phyloP scores from a whole-genome alignment of 2,888 invertebrate species.

The Thelaira solivaga region DNA sequence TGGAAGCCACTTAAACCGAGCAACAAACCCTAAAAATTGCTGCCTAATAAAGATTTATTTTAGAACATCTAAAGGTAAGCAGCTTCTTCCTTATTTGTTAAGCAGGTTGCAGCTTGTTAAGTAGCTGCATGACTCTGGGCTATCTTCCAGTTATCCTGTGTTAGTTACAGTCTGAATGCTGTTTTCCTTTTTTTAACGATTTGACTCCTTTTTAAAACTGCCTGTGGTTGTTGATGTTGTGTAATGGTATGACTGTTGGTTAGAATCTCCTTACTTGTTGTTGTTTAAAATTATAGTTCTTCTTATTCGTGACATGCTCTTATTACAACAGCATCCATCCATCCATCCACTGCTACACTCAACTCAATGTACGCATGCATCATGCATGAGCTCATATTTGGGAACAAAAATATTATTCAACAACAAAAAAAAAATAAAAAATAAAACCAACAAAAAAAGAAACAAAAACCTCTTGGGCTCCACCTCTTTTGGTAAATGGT shows the following conservation, averaged over 20 bases:
- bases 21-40: too few species aligned
- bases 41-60: too few species aligned
- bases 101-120: too few species aligned
- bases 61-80: too few species aligned
- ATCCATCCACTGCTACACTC: constrained; percentile 24
- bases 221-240: not conserved
- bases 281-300: constrained; percentile 48
- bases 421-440: constrained; percentile 2
- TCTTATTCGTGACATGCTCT: constrained; percentile 53
- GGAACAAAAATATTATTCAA: constrained; percentile 15
- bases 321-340: constrained; percentile 53
- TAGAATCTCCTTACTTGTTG: constrained; percentile 22
- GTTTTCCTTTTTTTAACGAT: not conserved
- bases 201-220: not conserved
- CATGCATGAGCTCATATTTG: constrained; percentile 55
- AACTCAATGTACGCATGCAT: constrained; percentile 40
- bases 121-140: too few species aligned
- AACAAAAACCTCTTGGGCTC: constrained; percentile 52
- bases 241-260: constrained; percentile 8
- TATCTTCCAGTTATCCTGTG: too few species aligned
- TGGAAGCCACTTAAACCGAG: too few species aligned
- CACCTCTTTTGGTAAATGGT: constrained; percentile 58
- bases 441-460: not conserved
- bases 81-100: too few species aligned
- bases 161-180: not conserved